Evolutionary conservation across 2,888 invertebrate species (phyloP).

Genomic region (Cheilosia scutellata): DNA sequence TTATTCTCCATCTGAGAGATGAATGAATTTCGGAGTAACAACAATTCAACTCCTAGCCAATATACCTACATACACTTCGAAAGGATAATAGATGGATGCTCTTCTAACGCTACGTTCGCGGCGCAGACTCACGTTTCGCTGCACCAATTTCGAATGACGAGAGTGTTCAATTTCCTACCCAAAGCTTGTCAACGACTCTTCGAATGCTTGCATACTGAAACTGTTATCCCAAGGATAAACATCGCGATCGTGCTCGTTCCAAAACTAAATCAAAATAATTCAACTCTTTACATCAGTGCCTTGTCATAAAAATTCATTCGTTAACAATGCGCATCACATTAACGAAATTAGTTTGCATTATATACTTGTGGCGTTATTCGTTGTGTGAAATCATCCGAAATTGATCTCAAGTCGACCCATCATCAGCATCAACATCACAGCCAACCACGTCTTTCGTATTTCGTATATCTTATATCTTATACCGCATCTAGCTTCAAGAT

Average conservation of each 20-base stretch:
- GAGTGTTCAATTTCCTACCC: constrained; percentile 30
- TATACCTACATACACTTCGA: constrained; percentile 34
- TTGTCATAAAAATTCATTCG: constrained; percentile 38
- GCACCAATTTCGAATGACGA: constrained; percentile 59
- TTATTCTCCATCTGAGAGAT: constrained; percentile 57
- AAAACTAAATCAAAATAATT: constrained; percentile 3
- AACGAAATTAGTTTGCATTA: constrained; percentile 22
- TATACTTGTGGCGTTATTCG: constrained; percentile 11
- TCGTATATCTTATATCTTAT: neutral
- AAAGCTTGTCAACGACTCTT: constrained; percentile 44
- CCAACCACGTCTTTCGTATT: constrained; percentile 11
- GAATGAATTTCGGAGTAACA: constrained; percentile 73
- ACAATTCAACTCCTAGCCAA: constrained; percentile 58
- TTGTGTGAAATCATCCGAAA: constrained; percentile 32
- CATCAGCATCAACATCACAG: constrained; percentile 24
- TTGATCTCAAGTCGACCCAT: constrained; percentile 47
- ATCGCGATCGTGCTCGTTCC: constrained; percentile 66
- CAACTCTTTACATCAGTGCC: constrained; percentile 47
- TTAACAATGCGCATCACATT: constrained; percentile 42
- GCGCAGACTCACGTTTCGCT: constrained; percentile 69
- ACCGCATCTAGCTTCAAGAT: neutral
- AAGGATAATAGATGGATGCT: constrained; percentile 67
- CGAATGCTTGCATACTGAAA: constrained; percentile 70
- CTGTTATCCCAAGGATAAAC: constrained; percentile 61
- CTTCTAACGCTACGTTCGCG: constrained; percentile 50